phyloP scores from a whole-genome alignment of 1,140 invertebrate species.

The Drosophila sp. region DNA sequence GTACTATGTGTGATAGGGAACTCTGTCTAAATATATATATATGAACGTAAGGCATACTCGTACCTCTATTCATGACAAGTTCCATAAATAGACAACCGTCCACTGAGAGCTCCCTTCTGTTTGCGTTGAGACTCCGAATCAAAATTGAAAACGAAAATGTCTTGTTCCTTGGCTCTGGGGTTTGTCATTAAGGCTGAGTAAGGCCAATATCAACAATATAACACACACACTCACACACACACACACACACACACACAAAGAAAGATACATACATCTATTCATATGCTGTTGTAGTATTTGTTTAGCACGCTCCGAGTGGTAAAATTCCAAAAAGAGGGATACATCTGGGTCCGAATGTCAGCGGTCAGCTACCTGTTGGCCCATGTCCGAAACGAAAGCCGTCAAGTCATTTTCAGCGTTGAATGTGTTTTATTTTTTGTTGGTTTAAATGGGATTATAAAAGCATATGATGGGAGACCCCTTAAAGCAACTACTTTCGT shows the following conservation, averaged over 20 bases:
- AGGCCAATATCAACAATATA: constrained; percentile 8
- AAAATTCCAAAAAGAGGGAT: constrained; percentile 20
- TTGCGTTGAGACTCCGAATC: constrained; percentile 23
- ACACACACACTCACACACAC: not conserved
- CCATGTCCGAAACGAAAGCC: constrained; percentile 3
- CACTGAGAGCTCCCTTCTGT: constrained; percentile 34
- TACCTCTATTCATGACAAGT: constrained; percentile 64
- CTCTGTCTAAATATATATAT: constrained; percentile 24
- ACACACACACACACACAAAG: not conserved
- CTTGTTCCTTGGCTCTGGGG: constrained; percentile 10
- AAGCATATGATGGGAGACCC: constrained; percentile 17
- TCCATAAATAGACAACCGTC: constrained; percentile 76
- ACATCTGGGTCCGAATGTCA: constrained; percentile 21
- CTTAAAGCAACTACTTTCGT: constrained; percentile 33
- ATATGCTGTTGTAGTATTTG: constrained; percentile 32
- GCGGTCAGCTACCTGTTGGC: constrained; percentile 5
- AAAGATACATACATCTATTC: too few species aligned
- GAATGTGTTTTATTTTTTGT: constrained; percentile 1
- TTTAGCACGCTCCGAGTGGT: constrained; percentile 30
- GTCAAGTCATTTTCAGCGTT: constrained; percentile 55
- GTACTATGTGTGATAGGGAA: constrained; percentile 36
- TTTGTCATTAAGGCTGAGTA: constrained; percentile 12
- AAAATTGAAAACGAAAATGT: constrained; percentile 53
- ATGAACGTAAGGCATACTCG: constrained; percentile 29
- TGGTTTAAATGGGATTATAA: constrained; percentile 15